Base-by-base conservation (phyloP, 1,140 invertebrate genomes). In the Caenorhabditis inopinata region DNA sequence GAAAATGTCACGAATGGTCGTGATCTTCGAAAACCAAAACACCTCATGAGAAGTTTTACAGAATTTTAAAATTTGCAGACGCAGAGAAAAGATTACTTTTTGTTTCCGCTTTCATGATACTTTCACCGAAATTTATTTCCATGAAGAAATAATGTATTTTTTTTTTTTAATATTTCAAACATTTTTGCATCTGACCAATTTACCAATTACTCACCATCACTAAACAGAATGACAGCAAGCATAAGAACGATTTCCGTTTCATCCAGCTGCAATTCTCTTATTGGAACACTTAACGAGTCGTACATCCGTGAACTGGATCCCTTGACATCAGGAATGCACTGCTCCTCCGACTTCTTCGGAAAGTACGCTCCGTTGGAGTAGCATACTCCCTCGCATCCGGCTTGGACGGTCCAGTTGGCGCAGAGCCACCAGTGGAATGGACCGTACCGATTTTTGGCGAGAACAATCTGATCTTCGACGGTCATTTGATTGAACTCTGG, bases 361-460 rank as follows among this genome's bases (percentile, higher is more conserved):
- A 81, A 83, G 27, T 83, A 83, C 16, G 82, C 58, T 75, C 82
- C 82, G 53, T 83, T 83, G 12, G 76, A 73, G 47, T 83, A 83
- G 42, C 80, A 82, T n/a, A 83, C 79, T 25, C 82, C 82, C 5
- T 62, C 48, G 45, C 82, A 83, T 9, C 76, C 76, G 2, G 76
- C 82, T 38, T 68, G 35, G 0, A 82, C 78, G 1, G 74, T 51
- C 79, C 78, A 83, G 29, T 77, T 77, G 12, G 79, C 78, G n/a
- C 48, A 49, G 11, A 79, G 25, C 82, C 82, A 83, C 82, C 82
- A 83, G 46, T 83, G 83, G 21, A 80, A 83, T 9, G 79, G 62
- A 23, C 79, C 82, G 21, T 84, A 83, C 12, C 82, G 79, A 46
- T 80, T 81, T 35, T 83, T 83, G 3, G 82, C 82, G 2, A 83